Conservation (phyloP, 1,140 invertebrate species). For the Pseudachorutes palmiensis region DNA sequence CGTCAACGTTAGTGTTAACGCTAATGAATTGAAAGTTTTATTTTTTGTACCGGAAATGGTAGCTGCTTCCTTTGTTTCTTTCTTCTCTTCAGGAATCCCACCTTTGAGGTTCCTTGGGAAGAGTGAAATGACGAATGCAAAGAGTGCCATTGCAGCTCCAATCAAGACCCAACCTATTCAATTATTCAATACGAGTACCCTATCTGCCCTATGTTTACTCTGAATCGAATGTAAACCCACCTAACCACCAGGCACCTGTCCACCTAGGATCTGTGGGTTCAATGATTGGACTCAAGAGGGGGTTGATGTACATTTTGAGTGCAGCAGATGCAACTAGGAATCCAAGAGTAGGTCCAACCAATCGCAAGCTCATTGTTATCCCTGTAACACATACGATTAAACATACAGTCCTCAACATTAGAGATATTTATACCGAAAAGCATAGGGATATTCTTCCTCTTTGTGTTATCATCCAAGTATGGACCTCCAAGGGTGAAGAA, state of each 20-base stretch:
- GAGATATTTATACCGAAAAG: constrained; percentile 46
- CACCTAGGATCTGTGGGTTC: constrained; percentile 60
- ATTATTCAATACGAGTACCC: neutral
- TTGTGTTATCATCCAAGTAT: constrained; percentile 61
- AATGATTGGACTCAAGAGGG: constrained; percentile 58
- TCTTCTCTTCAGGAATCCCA: neutral
- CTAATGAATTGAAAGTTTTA: neutral
- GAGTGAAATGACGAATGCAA: constrained; percentile 52
- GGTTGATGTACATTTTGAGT: constrained; percentile 60
- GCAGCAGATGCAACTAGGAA: constrained; percentile 60
- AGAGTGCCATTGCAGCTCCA: constrained; percentile 53
- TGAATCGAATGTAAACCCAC: constrained; percentile 28
- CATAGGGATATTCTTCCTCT: constrained; percentile 57
- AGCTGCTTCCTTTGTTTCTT: neutral
- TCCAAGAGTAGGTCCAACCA: constrained; percentile 62
- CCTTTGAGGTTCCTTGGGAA: constrained; percentile 49
- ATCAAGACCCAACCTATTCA: constrained; percentile 58
- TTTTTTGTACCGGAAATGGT: neutral
- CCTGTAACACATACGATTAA: constrained; percentile 31
- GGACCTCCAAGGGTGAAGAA: constrained; percentile 60
- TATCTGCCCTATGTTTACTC: neutral
- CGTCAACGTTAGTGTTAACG: no score
- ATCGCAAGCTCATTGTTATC: constrained; percentile 46
- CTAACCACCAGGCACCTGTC: constrained; percentile 69
- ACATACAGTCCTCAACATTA: neutral